Conservation (phyloP, 1,140 invertebrate species). For the Phortica variegata region DNA sequence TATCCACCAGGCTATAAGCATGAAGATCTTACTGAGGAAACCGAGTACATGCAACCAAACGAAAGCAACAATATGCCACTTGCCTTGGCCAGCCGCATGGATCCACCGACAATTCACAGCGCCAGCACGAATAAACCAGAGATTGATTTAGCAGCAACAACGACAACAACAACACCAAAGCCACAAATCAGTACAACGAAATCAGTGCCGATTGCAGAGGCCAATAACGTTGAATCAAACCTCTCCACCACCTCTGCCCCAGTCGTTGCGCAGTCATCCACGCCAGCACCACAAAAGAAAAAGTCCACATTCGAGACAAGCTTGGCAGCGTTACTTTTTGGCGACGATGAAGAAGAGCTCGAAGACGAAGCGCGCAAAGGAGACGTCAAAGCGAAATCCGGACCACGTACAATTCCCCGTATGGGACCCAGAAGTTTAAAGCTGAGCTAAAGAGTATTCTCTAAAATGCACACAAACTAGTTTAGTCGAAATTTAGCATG, state of each 20-base stretch:
- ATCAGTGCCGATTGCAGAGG: not conserved
- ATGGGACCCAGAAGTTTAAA: slow-evolving; percentile 47
- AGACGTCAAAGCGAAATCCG: slow-evolving; percentile 15
- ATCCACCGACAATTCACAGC: too few species aligned
- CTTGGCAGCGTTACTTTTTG: slow-evolving; percentile 46
- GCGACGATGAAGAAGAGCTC: slow-evolving; percentile 40
- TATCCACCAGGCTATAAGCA: slow-evolving; percentile 56
- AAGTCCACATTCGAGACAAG: slow-evolving; percentile 49
- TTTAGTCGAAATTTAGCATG: slow-evolving; percentile 41
- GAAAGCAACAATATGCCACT: slow-evolving; percentile 25
- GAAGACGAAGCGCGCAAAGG: slow-evolving; percentile 34
- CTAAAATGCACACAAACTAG: slow-evolving; percentile 6
- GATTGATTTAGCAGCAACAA: slow-evolving; percentile 15
- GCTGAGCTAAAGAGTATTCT: slow-evolving; percentile 18
- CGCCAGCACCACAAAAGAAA: slow-evolving; percentile 31
- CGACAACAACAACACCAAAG: slow-evolving; percentile 18
- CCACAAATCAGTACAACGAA: slow-evolving; percentile 21
- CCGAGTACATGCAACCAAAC: slow-evolving; percentile 7
- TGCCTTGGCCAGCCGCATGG: slow-evolving; percentile 23
- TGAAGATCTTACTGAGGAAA: slow-evolving; percentile 21
- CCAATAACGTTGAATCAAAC: not conserved
- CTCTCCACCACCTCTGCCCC: slow-evolving; percentile 19
- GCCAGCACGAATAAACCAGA: not conserved
- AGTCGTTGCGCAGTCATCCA: slow-evolving; percentile 6
- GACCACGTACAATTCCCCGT: slow-evolving; percentile 39